Base-by-base conservation (phyloP, 1,140 invertebrate species). In the Drosophila teissieri region DNA sequence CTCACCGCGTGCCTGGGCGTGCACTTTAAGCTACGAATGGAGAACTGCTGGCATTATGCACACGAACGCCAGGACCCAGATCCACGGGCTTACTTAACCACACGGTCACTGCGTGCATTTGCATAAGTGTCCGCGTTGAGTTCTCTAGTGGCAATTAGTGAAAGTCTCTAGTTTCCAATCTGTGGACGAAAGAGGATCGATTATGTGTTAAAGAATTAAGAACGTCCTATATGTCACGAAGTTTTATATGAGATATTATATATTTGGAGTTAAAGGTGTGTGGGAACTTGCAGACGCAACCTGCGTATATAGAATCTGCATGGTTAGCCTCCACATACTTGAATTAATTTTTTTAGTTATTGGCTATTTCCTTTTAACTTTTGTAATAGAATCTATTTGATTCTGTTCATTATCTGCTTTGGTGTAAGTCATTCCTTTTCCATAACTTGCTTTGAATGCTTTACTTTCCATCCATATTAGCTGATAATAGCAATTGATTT, bases 91-190 rank as follows among this genome's bases (percentile, higher is more conserved):
- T 48, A 57, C 60, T 62, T 34, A 48, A 24, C 14, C 27, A 48
- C 36, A 42, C 58, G 63, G 34, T 40, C 49, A 39, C 56, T 60
- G 52, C 45, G 40, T 39, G 72, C 36, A 61, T 56, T 70, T 52
- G 60, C 54, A 60, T 62, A 78, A 79, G 49, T 62, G 60, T 58
- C 44, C 42, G 62, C 40, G 17, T 14, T 62, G 42, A 34, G 48
- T 15, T 10, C 48, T 51, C 57, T 60, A 53, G 22, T 58, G 64
- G 67, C 83, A 88, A 82, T 88, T 88, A 88, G 63, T 63, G 27
- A 17, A 49, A 48, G 45, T 15, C 45, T 52, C 31, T 54, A 44
- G 55, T 27, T 46, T 15, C 8, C 19, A 37, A 45, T 45, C 57
- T n/a, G 19, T 37, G 10, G 1, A 10, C 5, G 19, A 45, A 53